A percentile compares a stretch with the other conserved stretches of the same genome.
Evolutionary conservation across 2,113 vertebrate genomes (phyloP).

Genomic region (Myiagra hebetior): DNA sequence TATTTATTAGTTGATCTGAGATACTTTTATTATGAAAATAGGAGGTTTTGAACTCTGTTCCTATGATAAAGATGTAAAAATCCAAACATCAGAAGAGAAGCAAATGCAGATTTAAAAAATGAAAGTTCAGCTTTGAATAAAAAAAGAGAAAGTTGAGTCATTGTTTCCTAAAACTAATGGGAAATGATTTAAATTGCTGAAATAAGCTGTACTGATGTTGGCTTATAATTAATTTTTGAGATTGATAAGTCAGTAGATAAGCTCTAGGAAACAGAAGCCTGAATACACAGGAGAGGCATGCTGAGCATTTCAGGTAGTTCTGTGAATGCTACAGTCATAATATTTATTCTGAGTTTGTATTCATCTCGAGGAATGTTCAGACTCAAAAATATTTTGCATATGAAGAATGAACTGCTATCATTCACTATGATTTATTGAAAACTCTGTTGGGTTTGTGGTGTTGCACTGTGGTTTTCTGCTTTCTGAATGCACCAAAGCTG

Average conservation of each 20-base stretch:
- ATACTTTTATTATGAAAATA: background rate
- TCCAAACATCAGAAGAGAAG: background rate
- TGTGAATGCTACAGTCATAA: background rate
- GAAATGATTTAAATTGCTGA: background rate
- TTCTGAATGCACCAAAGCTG: background rate
- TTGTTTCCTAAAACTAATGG: background rate
- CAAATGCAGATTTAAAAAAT: background rate
- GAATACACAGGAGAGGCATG: background rate
- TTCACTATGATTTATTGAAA: conserved; percentile 38
- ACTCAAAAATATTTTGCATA: background rate
- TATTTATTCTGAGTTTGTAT: background rate
- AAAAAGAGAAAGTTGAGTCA: background rate
- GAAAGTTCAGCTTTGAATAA: background rate
- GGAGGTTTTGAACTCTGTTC: background rate
- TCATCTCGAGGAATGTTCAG: background rate
- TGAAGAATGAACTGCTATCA: conserved; percentile 6
- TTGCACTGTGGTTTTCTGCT: background rate
- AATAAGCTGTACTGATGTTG: background rate
- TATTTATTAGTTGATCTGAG: background rate
- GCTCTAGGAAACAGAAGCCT: background rate
- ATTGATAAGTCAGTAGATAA: background rate
- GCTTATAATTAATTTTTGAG: background rate
- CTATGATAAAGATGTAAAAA: background rate
- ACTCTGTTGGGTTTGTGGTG: background rate
- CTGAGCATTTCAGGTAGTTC: background rate